A percentile compares a stretch with the other conserved stretches of the same genome.
These are phyloP conservation scores for Andrena marginata DNA, from an alignment of 2,888 invertebrate species.

Conservation along the genomic window DNA sequence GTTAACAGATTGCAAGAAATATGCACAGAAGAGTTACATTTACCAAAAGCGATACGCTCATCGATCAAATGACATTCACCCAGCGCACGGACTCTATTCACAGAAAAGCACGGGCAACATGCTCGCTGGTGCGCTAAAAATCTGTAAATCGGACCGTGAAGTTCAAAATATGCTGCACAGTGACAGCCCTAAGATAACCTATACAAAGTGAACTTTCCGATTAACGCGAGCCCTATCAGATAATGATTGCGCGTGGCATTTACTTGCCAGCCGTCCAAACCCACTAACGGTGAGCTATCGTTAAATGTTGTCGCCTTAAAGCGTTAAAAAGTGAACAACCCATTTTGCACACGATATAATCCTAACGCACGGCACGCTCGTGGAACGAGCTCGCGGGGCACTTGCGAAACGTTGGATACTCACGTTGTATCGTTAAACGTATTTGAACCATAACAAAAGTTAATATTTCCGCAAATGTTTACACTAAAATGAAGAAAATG, in stretches of 20 bases:
- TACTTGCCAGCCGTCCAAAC: background rate
- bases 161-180: conserved; percentile 57
- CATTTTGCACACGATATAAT: conserved; percentile 67
- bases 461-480: conserved; percentile 78
- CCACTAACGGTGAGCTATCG: conserved; percentile 1
- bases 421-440: conserved; percentile 75
- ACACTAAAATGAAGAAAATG: conserved; percentile 78
- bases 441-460: conserved; percentile 81
- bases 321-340: conserved; percentile 59
- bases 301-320: conserved; percentile 41
- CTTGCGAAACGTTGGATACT: conserved; percentile 64
- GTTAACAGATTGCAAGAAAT: conserved; percentile 23
- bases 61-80: background rate
- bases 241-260: conserved; percentile 7
- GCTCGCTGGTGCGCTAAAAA: background rate
- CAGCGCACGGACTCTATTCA: background rate
- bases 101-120: background rate
- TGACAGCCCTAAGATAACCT: conserved; percentile 64
- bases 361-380: background rate
- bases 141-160: conserved; percentile 25
- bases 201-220: conserved; percentile 41
- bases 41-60: background rate
- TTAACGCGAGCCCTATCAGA: background rate
- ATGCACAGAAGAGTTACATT: conserved; percentile 4
- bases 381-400: conserved; percentile 8